Evolutionary conservation across 2,888 invertebrate species (phyloP).

Genomic region (Andrena chrysosceles): DNA sequence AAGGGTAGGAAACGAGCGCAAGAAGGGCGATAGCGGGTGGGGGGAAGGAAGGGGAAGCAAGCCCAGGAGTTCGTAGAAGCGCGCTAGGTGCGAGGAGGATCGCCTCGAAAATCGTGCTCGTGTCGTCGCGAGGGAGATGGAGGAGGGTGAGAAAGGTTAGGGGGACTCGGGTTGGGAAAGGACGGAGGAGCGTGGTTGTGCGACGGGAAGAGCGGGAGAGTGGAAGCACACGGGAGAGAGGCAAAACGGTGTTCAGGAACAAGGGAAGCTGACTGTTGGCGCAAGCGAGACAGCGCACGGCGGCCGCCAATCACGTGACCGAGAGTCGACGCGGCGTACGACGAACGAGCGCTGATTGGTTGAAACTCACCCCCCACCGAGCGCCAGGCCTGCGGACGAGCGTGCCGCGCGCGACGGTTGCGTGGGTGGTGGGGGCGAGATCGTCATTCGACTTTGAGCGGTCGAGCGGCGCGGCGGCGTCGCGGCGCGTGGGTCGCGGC

Average conservation of each 20-base stretch:
- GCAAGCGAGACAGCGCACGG: conserved; percentile 59
- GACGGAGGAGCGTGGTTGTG: conserved; percentile 4
- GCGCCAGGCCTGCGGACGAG: conserved; percentile 67
- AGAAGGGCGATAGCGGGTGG: conserved; percentile 21
- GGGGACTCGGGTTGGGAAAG: conserved; percentile 8
- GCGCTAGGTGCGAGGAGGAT: conserved; percentile 64
- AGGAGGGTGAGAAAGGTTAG: conserved; percentile 27
- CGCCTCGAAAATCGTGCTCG: conserved; percentile 46
- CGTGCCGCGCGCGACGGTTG: conserved; percentile 84
- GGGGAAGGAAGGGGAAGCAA: conserved; percentile 62
- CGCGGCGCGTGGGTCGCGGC: conserved; percentile 69
- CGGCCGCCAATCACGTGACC: conserved; percentile 75
- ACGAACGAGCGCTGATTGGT: conserved; percentile 79
- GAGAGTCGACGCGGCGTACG: conserved; percentile 83
- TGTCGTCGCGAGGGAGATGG: conserved; percentile 38
- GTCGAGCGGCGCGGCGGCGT: conserved; percentile 78
- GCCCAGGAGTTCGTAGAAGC: conserved; percentile 79
- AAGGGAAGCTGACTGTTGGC: conserved; percentile 33
- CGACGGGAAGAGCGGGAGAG: neutral
- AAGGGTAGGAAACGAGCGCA: conserved; percentile 38
- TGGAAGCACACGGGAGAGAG: neutral
- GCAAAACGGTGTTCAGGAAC: conserved; percentile 21
- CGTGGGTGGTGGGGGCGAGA: conserved; percentile 82
- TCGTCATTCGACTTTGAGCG: conserved; percentile 77
- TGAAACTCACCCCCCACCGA: conserved; percentile 66